Conservation (phyloP, 1,140 invertebrate species). For the Liolophura sinensis region DNA sequence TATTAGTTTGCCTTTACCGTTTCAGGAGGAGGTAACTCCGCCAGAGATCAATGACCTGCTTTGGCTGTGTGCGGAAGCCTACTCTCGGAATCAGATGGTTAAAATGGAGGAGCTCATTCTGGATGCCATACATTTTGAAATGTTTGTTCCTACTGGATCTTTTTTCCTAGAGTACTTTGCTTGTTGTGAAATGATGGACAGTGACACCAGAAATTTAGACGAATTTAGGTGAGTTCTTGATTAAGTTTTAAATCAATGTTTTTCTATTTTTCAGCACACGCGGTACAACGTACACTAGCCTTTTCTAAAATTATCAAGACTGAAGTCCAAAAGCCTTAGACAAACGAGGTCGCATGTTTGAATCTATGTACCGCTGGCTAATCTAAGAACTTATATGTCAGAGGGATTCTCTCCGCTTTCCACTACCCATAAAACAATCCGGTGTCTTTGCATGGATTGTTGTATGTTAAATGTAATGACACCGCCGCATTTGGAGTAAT, state of each 20-base stretch:
- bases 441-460: no score
- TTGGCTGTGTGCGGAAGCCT: slow-evolving; percentile 21
- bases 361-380: no score
- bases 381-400: no score
- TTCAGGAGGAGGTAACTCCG: slow-evolving; percentile 37
- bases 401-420: no score
- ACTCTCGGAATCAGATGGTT: slow-evolving; percentile 28
- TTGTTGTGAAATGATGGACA: slow-evolving; percentile 14
- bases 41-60: slow-evolving; percentile 38
- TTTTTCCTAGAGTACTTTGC: slow-evolving; percentile 41
- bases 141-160: slow-evolving; percentile 34
- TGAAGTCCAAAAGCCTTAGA: no score
- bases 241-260: no score
- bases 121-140: slow-evolving; percentile 30
- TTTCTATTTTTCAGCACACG: background rate
- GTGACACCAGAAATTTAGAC: slow-evolving; percentile 14
- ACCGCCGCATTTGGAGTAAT: no score
- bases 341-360: no score
- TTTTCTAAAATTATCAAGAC: background rate
- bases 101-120: slow-evolving; percentile 35
- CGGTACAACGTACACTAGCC: background rate
- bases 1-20: background rate
- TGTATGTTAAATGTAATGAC: no score
- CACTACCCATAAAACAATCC: no score
- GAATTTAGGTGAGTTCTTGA: slow-evolving; percentile 18